Evolutionary conservation across 2,113 vertebrate species (phyloP).

Genomic region (Saimiri boliviensis): DNA sequence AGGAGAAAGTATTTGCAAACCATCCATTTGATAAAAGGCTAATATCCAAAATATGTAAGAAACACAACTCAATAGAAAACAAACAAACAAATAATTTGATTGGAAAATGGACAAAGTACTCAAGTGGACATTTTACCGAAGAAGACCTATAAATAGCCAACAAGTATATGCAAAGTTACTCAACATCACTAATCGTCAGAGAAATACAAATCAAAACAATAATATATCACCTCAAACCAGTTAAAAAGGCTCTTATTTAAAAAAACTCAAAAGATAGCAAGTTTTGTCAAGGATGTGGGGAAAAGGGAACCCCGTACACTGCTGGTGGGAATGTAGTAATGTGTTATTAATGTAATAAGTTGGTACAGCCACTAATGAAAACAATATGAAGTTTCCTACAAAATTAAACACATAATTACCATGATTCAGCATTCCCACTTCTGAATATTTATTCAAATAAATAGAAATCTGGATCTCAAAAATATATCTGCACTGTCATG

Average conservation of each 20-base stretch:
- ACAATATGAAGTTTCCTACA: background rate
- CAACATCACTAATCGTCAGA: background rate
- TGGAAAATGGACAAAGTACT: background rate
- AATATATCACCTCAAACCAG: background rate
- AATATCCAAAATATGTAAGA: background rate
- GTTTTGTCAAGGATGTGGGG: background rate
- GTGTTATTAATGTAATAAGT: no score
- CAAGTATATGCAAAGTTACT: background rate
- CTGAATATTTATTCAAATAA: background rate
- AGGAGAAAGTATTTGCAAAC: background rate
- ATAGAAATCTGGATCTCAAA: background rate
- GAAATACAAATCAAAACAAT: background rate
- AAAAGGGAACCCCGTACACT: background rate
- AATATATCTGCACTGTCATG: background rate
- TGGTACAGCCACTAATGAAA: background rate
- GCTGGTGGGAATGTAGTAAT: background rate
- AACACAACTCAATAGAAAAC: background rate
- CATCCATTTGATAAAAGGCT: background rate
- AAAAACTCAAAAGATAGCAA: background rate
- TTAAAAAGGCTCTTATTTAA: background rate
- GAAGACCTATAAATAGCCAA: background rate
- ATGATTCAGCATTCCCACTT: background rate
- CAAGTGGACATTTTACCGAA: background rate
- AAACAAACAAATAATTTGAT: background rate
- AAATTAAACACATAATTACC: background rate